Percentiles rank a stretch among this genome's conserved stretches.
These are phyloP conservation scores for Toxotes chatareus DNA, from an alignment of 2,113 vertebrate species.

Conservation along the genomic window DNA sequence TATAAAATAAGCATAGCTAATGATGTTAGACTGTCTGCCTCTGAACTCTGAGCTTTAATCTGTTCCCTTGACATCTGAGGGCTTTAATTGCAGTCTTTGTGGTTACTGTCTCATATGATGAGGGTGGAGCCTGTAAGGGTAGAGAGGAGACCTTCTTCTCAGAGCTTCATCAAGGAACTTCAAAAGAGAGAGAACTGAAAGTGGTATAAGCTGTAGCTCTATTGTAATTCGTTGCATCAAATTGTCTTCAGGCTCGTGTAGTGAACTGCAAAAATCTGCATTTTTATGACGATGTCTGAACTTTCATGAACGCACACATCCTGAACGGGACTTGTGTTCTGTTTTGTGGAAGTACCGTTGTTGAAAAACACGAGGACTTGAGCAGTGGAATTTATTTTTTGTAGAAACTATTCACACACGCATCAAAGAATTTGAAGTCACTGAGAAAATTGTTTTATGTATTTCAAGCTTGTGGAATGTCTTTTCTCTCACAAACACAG, in stretches of 20 bases:
- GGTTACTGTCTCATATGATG: slow-evolving; percentile 58
- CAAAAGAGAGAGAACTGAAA: slow-evolving; percentile 24
- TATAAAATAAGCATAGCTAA: slow-evolving; percentile 67
- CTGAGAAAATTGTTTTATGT: not conserved
- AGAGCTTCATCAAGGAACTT: slow-evolving; percentile 58
- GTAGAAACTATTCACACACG: not conserved
- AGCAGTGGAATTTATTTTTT: not conserved
- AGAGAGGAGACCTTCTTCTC: slow-evolving; percentile 33
- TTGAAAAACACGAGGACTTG: not conserved
- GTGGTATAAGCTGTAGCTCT: not conserved
- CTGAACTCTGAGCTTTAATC: slow-evolving; percentile 69
- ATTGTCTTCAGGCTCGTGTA: slow-evolving; percentile 30
- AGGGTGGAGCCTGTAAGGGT: slow-evolving; percentile 20
- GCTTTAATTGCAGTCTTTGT: slow-evolving; percentile 78
- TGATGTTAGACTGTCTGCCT: slow-evolving; percentile 48
- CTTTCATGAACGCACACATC: not conserved
- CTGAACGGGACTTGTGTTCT: not conserved
- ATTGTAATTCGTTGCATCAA: slow-evolving; percentile 37
- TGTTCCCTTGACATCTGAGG: slow-evolving; percentile 56
- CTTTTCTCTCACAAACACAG: not conserved
- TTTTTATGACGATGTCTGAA: slow-evolving; percentile 28
- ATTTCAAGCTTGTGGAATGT: not conserved
- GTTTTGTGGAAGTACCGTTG: not conserved
- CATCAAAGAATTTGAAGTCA: slow-evolving; percentile 7
- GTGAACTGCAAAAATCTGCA: slow-evolving; percentile 14